These are phyloP conservation scores for Bilobella aurantiaca DNA, from an alignment of 1,140 invertebrate genomes.

Conservation along the genomic window DNA sequence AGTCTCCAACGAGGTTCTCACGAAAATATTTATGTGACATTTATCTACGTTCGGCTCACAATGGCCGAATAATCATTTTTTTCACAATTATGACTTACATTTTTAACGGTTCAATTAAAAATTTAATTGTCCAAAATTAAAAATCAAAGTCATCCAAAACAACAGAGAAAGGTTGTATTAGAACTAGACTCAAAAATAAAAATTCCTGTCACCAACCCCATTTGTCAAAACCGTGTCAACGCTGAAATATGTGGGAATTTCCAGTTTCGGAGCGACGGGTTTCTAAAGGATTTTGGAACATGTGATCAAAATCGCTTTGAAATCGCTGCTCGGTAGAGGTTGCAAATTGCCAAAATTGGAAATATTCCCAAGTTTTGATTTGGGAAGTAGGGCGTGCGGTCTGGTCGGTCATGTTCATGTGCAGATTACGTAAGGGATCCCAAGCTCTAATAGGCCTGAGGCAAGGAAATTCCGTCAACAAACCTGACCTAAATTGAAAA, in stretches of 20 bases:
- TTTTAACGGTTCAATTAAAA: too few relatives aligned
- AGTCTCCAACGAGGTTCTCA: background rate
- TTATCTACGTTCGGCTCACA: background rate
- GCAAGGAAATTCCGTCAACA: slow-evolving; percentile 1
- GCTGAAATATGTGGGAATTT: too few relatives aligned
- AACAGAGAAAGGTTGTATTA: too few relatives aligned
- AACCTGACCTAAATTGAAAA: slow-evolving; percentile 6
- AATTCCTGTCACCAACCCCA: too few relatives aligned
- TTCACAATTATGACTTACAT: too few relatives aligned
- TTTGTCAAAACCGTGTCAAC: too few relatives aligned
- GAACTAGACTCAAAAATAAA: too few relatives aligned
- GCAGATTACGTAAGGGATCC: slow-evolving; percentile 1
- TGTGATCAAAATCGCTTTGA: background rate
- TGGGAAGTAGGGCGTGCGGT: background rate
- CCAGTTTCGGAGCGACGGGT: background rate
- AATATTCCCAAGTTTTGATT: background rate
- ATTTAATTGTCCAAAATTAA: too few relatives aligned
- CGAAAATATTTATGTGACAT: slow-evolving; percentile 4
- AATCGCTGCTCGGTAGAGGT: background rate
- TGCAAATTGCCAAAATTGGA: background rate
- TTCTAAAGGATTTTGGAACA: background rate
- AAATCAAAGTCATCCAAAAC: too few relatives aligned
- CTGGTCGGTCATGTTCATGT: slow-evolving; percentile 5
- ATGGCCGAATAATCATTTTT: too few relatives aligned
- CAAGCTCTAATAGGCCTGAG: background rate